Percentiles rank a stretch among this genome's conserved stretches.
phyloP scores from a whole-genome alignment of 1,140 invertebrate genomes.

The Hycleus phaleratus region DNA sequence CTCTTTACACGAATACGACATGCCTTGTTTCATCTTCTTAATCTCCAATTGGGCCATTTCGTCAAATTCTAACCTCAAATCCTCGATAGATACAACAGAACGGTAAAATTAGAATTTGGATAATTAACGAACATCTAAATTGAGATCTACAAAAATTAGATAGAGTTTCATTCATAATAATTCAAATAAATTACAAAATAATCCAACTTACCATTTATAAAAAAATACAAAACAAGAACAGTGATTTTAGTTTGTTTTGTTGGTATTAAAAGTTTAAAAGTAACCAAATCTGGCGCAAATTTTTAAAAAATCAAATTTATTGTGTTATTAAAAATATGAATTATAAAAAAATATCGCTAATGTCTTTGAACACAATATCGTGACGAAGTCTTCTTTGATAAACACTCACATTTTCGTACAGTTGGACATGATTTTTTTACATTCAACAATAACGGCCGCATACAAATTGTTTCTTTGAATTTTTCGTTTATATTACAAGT shows the following conservation, averaged over 20 bases:
- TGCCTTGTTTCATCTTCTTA: slow-evolving; percentile 38
- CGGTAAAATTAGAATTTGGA: neutral
- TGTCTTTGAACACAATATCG: too few species aligned
- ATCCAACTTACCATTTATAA: too few species aligned
- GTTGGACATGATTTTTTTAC: too few species aligned
- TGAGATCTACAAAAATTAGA: neutral
- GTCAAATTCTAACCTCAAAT: neutral
- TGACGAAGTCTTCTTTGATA: too few species aligned
- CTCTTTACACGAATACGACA: slow-evolving; percentile 36
- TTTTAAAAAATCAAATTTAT: neutral
- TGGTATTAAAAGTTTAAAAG: too few species aligned
- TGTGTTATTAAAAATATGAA: neutral
- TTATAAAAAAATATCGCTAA: neutral
- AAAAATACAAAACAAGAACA: too few species aligned
- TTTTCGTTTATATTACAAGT: too few species aligned
- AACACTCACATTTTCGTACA: too few species aligned
- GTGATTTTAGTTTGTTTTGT: too few species aligned
- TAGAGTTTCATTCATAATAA: neutral
- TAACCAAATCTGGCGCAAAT: neutral
- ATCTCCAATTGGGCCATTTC: slow-evolving; percentile 20
- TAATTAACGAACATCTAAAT: neutral
- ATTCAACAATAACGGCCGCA: too few species aligned
- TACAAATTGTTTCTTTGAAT: too few species aligned
- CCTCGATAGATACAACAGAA: neutral
- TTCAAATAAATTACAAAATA: neutral